These are phyloP conservation scores for Prochilodus magdalenae DNA, from an alignment of 2,113 vertebrate genomes.

Conservation along the genomic window DNA sequence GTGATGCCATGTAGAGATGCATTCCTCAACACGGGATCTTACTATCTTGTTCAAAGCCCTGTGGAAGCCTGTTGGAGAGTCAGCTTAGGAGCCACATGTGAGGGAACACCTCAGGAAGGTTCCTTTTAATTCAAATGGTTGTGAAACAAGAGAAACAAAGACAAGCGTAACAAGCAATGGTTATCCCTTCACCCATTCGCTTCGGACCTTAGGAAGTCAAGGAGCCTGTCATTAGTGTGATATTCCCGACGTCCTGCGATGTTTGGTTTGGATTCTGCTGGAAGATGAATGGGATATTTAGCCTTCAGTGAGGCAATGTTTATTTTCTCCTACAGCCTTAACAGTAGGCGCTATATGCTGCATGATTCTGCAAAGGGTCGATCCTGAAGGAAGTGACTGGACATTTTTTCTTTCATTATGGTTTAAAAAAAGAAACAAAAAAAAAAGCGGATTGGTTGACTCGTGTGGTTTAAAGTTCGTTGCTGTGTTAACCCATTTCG, in stretches of 20 bases:
- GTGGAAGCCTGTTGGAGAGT: not conserved
- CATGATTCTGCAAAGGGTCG: constrained; percentile 3
- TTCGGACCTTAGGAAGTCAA: not conserved
- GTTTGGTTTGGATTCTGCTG: not conserved
- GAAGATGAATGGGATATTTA: not conserved
- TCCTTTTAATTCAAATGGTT: not conserved
- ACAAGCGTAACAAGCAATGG: constrained; percentile 11
- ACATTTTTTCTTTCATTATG: constrained; percentile 20
- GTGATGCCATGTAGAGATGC: too few relatives aligned
- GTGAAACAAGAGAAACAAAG: not conserved
- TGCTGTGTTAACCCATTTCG: not conserved
- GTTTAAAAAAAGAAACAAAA: not conserved
- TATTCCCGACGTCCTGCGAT: constrained; percentile 26
- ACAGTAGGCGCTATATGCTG: constrained; percentile 15
- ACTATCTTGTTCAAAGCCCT: too few relatives aligned
- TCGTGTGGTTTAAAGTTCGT: constrained; percentile 36
- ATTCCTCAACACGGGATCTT: too few relatives aligned
- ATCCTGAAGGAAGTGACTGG: constrained; percentile 8
- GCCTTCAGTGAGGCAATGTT: constrained; percentile 14
- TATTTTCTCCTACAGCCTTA: constrained; percentile 31
- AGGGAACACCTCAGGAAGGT: too few relatives aligned
- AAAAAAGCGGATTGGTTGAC: constrained; percentile 1
- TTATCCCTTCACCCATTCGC: not conserved
- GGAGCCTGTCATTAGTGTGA: not conserved
- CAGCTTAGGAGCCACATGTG: not conserved